These are phyloP conservation scores for Baronia brevicornis DNA, from an alignment of 2,888 invertebrate genomes.

Conservation along the genomic window DNA sequence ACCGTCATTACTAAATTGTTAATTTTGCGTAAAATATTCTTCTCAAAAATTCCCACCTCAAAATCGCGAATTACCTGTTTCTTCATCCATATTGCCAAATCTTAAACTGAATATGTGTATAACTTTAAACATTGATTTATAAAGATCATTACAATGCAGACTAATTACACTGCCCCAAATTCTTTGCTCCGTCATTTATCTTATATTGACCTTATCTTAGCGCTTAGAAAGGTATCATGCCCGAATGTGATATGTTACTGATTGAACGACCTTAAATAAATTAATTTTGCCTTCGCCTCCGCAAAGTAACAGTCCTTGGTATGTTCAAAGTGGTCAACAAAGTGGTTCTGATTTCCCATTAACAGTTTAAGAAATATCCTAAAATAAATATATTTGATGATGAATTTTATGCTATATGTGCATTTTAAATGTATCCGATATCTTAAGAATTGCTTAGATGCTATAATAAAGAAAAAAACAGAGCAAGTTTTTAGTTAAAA, in stretches of 20 bases:
- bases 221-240: conserved; percentile 26
- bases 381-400: no score
- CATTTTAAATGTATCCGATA: no score
- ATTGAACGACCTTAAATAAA: conserved; percentile 23
- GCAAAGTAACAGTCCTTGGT: conserved; percentile 6
- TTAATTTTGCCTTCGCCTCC: conserved; percentile 18
- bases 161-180: conserved; percentile 20
- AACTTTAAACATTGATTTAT: conserved; percentile 10
- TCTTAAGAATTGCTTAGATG: no score
- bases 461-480: no score
- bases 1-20: no score
- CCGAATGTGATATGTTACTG: conserved; percentile 19
- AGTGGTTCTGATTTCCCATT: no score
- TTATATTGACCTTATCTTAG: conserved; percentile 23
- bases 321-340: conserved; percentile 5
- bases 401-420: no score
- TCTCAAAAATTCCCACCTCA: no score
- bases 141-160: conserved; percentile 1
- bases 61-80: no score
- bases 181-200: conserved; percentile 21
- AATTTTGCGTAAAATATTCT: conserved; percentile 15
- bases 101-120: conserved; percentile 4
- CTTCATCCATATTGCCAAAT: background rate
- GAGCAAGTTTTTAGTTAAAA: no score
- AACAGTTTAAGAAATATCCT: no score